A percentile compares a stretch with the other conserved stretches of the same genome.
These are phyloP conservation scores for Frankliniella fusca DNA, from an alignment of 2,888 invertebrate species.

Conservation along the genomic window DNA sequence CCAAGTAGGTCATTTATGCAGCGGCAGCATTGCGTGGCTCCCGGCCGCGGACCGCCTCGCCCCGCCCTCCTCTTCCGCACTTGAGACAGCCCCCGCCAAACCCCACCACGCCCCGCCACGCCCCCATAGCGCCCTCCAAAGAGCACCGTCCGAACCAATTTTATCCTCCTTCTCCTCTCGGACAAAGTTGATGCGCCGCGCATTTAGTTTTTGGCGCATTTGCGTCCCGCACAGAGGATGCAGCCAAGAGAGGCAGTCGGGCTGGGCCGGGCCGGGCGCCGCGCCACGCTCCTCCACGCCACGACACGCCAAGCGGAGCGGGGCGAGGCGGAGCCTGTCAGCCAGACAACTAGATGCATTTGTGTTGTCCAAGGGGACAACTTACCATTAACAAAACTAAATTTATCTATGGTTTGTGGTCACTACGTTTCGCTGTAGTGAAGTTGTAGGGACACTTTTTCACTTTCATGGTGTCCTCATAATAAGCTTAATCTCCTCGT, in stretches of 20 bases:
- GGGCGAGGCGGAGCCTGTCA: neutral
- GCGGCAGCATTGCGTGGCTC: neutral
- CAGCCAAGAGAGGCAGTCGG: neutral
- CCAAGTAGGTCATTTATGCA: constrained; percentile 19
- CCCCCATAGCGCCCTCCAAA: too few relatives aligned
- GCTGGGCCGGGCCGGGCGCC: neutral
- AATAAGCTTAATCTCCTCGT: too few relatives aligned
- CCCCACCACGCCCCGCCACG: too few relatives aligned
- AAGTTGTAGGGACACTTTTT: too few relatives aligned
- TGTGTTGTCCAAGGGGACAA: neutral
- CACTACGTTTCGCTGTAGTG: too few relatives aligned
- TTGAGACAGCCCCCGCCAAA: too few relatives aligned
- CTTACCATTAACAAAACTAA: too few relatives aligned
- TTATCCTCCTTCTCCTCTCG: neutral
- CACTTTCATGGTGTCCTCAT: too few relatives aligned
- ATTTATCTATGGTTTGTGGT: too few relatives aligned
- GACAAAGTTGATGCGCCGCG: constrained; percentile 7
- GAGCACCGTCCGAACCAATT: constrained; percentile 6
- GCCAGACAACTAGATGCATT: neutral
- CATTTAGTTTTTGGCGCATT: neutral
- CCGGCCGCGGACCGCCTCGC: neutral
- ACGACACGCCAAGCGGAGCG: neutral
- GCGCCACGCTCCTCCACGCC: neutral
- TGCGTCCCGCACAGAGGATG: neutral
- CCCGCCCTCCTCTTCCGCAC: neutral